A percentile compares a stretch with the other conserved stretches of the same genome.
phyloP scores from a whole-genome alignment of 1,140 invertebrate species.

The Drosophila virilis region DNA sequence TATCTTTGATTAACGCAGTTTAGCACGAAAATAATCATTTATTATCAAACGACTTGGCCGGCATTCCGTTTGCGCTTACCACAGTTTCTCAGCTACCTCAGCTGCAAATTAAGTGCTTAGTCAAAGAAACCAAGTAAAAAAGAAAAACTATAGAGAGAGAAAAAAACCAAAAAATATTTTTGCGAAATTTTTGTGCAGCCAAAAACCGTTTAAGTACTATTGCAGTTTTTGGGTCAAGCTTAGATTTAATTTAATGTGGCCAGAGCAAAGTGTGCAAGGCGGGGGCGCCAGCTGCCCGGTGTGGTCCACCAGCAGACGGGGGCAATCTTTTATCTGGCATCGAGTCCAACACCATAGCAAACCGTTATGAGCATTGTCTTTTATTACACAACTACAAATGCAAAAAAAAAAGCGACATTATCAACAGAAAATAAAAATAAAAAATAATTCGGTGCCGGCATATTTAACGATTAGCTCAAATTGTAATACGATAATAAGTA shows the following conservation, averaged over 20 bases:
- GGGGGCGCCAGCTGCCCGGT: slow-evolving; percentile 46
- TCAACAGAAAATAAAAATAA: slow-evolving; percentile 55
- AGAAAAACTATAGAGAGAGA: not conserved
- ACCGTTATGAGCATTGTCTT: slow-evolving; percentile 65
- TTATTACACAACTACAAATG: slow-evolving; percentile 61
- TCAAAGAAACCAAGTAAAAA: slow-evolving; percentile 31
- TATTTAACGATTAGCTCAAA: slow-evolving; percentile 60
- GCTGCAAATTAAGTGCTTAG: slow-evolving; percentile 72
- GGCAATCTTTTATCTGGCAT: slow-evolving; percentile 35
- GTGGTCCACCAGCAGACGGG: slow-evolving; percentile 7
- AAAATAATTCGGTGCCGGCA: slow-evolving; percentile 47
- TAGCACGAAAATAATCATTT: slow-evolving; percentile 78
- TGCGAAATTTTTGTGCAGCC: slow-evolving; percentile 56
- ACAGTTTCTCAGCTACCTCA: slow-evolving; percentile 29
- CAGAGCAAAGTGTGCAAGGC: slow-evolving; percentile 30
- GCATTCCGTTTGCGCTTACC: slow-evolving; percentile 16
- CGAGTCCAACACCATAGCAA: slow-evolving; percentile 7
- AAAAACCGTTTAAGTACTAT: slow-evolving; percentile 45
- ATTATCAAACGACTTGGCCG: slow-evolving; percentile 63
- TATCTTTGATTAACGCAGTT: slow-evolving; percentile 78
- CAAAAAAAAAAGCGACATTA: slow-evolving; percentile 62
- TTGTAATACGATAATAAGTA: slow-evolving; percentile 71
- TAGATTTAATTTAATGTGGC: slow-evolving; percentile 75
- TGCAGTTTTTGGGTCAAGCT: slow-evolving; percentile 73
- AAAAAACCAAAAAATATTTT: slow-evolving; percentile 28